Evolutionary conservation across 2,888 invertebrate species (phyloP).

Genomic region (Himalopsyche kuldschensis): DNA sequence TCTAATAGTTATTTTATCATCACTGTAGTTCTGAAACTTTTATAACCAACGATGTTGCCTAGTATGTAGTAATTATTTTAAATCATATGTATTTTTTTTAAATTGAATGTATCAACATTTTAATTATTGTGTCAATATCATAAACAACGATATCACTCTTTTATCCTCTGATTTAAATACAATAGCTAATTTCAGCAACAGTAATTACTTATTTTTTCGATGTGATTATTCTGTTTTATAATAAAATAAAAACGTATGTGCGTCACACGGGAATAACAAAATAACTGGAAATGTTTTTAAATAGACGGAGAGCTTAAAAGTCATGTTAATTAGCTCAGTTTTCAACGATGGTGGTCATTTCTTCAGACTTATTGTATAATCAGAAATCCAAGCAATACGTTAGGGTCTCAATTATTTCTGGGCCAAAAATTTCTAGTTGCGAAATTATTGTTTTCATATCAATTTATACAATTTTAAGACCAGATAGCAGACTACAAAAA

Average conservation of each 20-base stretch:
- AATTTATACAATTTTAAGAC: too few species aligned
- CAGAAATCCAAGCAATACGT: not conserved
- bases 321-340: not conserved
- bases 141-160: not conserved
- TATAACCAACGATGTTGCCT: too few species aligned
- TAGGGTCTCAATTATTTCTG: not conserved
- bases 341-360: not conserved
- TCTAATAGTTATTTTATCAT: too few species aligned
- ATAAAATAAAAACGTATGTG: not conserved
- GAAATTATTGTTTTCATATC: too few species aligned
- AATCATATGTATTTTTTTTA: too few species aligned
- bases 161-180: not conserved
- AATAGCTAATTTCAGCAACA: not conserved
- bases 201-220: not conserved
- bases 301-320: not conserved
- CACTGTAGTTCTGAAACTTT: too few species aligned
- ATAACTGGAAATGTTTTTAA: not conserved
- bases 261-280: not conserved
- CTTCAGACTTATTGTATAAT: not conserved
- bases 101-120: too few species aligned
- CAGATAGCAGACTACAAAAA: too few species aligned
- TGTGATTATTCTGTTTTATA: not conserved
- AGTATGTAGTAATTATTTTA: too few species aligned
- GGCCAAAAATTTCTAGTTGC: too few species aligned
- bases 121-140: too few species aligned